Conservation (phyloP, 2,797 vertebrate species). For the Craterocephalus amniculus region DNA sequence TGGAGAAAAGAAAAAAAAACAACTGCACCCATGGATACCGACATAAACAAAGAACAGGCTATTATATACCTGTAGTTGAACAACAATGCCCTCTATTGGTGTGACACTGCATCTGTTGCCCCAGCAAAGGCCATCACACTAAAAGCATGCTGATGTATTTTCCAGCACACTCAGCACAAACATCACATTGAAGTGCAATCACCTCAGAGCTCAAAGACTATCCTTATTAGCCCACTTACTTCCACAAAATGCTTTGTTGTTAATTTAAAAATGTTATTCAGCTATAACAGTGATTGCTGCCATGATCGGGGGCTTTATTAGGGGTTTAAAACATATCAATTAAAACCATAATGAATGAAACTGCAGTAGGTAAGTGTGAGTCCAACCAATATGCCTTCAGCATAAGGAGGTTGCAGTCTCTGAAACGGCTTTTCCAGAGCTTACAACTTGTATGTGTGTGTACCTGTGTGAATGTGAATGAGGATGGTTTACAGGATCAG, state of each 20-base stretch:
- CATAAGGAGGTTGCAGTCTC: constrained; percentile 53
- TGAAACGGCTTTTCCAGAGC: constrained; percentile 41
- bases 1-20: constrained; percentile 60
- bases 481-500: constrained; percentile 73
- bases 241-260: constrained; percentile 73
- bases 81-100: constrained; percentile 89
- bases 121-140: constrained; percentile 63
- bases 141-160: constrained; percentile 62
- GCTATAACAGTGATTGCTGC: constrained; percentile 66
- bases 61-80: constrained; percentile 72
- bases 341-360: constrained; percentile 76
- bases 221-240: constrained; percentile 80
- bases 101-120: constrained; percentile 38
- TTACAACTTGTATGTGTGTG: constrained; percentile 33
- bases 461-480: constrained; percentile 23
- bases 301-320: constrained; percentile 72
- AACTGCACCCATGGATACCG: constrained; percentile 55
- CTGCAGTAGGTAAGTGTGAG: constrained; percentile 67
- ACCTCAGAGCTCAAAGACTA: constrained; percentile 78
- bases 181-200: constrained; percentile 81
- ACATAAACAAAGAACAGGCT: constrained; percentile 69
- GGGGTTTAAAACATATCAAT: constrained; percentile 75
- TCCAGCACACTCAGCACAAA: constrained; percentile 82
- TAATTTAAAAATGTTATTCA: constrained; percentile 75
- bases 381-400: constrained; percentile 58